Evolutionary conservation across 2,888 invertebrate genomes (phyloP), one percentile per base, ranked within the genome.

Genomic region (Lepidochitona cinerea): DNA sequence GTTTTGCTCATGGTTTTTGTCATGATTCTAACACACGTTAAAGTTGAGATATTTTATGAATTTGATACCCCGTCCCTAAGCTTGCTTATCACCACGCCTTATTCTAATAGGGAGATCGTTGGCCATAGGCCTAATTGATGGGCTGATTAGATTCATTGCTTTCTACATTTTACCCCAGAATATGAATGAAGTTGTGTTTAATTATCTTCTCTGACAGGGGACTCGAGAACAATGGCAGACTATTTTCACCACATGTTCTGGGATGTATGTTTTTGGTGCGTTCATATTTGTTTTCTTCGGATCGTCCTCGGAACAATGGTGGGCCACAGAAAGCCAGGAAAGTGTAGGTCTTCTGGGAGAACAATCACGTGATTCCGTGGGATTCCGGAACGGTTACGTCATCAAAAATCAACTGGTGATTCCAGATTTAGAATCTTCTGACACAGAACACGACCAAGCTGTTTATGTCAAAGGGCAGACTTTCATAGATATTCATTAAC

Each of bases 191-290:
- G n/a, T n/a, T n/a, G n/a, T n/a, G n/a, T n/a, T n/a, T n/a, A n/a
- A n/a, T n/a, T n/a, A n/a, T n/a, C 23, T 49, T 49, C 18, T 37
- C 41, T 68, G 67, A 14, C 92, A 88, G 32, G 92, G 95, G 94
- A 93, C 93, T 0, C 93, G 93, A n/a, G 93, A 93, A 37, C 94
- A 96, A 91, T 97, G 97, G 97, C 93, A 94, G 75, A 91, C 93
- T 37, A 95, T 97, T 2, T 97, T 97, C 91, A 95, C 95, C 91
- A 94, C 96, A 83, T 94, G 96, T 0, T 94, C 95, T 81, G 93
- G 92, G 4, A 84, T 91, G 32, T 85, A 91, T 68, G 76, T 89
- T 26, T 73, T 83, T 23, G 91, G 91, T 2, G 87, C 90, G 0
- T 36, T 88, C 6, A 71, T 90, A 68, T 91, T 88, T 83, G 81